phyloP scores from a whole-genome alignment of 2,113 vertebrate species.

The Coryphaenoides rupestris region DNA sequence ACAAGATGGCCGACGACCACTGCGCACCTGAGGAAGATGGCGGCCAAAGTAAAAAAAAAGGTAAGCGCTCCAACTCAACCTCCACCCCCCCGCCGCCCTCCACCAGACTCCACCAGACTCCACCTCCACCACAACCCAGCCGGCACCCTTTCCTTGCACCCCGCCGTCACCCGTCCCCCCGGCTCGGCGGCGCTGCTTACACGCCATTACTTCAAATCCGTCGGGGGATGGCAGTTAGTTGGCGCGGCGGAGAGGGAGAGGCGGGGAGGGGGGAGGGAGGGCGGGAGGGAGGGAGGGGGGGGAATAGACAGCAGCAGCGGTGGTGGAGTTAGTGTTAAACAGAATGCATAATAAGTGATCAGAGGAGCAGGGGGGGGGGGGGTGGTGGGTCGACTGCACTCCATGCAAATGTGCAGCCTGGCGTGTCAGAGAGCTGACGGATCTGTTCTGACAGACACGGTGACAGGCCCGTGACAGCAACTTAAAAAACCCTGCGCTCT shows the following conservation, averaged over 20 bases:
- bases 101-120: conserved; percentile 38
- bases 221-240: conserved; percentile 54
- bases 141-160: conserved; percentile 36
- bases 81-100: conserved; percentile 6
- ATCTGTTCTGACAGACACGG: conserved; percentile 74
- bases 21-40: too few species aligned
- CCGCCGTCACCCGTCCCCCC: conserved; percentile 44
- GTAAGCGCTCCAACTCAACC: neutral
- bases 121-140: conserved; percentile 13
- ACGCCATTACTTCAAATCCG: conserved; percentile 42
- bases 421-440: conserved; percentile 68
- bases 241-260: conserved; percentile 9
- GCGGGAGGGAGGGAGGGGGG: conserved; percentile 25
- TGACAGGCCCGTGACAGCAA: conserved; percentile 71
- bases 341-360: conserved; percentile 64
- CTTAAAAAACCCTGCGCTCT: conserved; percentile 60
- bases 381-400: conserved; percentile 52
- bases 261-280: neutral
- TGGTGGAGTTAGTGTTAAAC: conserved; percentile 55
- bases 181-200: conserved; percentile 15
- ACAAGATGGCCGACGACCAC: too few species aligned
- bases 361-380: neutral
- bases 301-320: conserved; percentile 26
- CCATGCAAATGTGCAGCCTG: conserved; percentile 70
- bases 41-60: too few species aligned